Evolutionary conservation across 2,113 vertebrate species (phyloP).

Genomic region (Mirounga angustirostris): DNA sequence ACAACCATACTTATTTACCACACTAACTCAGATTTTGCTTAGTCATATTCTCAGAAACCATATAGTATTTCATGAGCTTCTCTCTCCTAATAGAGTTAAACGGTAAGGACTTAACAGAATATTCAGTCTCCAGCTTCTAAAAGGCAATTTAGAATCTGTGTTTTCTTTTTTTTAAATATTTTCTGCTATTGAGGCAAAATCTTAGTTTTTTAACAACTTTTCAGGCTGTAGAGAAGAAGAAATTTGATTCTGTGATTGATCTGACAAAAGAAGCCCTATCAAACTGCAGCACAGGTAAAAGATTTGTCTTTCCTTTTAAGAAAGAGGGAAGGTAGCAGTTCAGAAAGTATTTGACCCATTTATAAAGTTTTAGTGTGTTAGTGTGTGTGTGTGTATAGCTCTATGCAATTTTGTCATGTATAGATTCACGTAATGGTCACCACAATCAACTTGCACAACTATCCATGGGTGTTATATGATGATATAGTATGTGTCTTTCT

Average conservation of each 20-base stretch:
- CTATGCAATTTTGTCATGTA: background rate
- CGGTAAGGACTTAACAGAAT: background rate
- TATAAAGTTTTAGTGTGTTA: background rate
- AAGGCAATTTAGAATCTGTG: background rate
- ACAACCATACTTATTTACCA: background rate
- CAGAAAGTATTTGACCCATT: background rate
- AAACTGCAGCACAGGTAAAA: slow-evolving; percentile 62
- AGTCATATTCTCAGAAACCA: slow-evolving; percentile 14
- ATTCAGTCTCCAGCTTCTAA: background rate
- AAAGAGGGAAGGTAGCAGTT: background rate
- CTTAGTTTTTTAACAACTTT: slow-evolving; percentile 50
- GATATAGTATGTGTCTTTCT: background rate
- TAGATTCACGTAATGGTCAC: background rate
- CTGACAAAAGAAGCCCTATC: slow-evolving; percentile 60
- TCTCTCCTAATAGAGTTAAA: background rate
- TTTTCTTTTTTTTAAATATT: slow-evolving; percentile 42
- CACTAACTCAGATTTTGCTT: background rate
- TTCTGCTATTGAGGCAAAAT: background rate
- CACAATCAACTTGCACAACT: background rate
- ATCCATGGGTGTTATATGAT: background rate
- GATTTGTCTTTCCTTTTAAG: background rate
- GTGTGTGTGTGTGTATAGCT: background rate
- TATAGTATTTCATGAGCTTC: background rate
- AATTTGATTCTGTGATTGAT: slow-evolving; percentile 62
- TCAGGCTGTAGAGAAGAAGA: slow-evolving; percentile 54